Conservation (phyloP, 2,113 vertebrate genomes). For the Cyanoderma ruficeps region DNA sequence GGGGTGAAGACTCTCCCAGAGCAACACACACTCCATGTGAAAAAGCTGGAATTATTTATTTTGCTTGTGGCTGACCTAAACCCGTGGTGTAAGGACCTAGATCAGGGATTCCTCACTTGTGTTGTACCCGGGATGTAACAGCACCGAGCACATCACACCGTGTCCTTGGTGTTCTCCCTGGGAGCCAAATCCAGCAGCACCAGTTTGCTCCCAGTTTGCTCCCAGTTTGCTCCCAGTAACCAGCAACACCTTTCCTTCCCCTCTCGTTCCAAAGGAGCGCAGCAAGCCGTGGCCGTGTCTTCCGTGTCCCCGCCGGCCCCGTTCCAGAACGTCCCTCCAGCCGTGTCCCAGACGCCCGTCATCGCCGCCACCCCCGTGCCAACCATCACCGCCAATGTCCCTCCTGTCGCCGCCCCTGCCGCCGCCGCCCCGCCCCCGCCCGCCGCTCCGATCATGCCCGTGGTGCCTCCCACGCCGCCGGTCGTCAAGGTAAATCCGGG, state of each 20-base stretch:
- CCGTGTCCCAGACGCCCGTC: conserved; percentile 88
- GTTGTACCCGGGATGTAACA: not conserved
- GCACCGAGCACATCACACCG: not conserved
- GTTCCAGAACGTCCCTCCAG: conserved; percentile 83
- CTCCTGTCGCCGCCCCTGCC: conserved; percentile 72
- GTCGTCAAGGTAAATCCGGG: conserved; percentile 85
- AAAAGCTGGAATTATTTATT: not conserved
- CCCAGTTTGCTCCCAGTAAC: not conserved
- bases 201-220: not conserved
- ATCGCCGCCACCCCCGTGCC: conserved; percentile 91
- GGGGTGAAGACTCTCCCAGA: not conserved
- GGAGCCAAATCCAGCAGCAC: not conserved
- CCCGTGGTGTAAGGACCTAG: not conserved
- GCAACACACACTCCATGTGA: not conserved
- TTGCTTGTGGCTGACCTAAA: not conserved
- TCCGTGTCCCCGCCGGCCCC: conserved; percentile 85
- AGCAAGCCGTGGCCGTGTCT: conserved; percentile 83
- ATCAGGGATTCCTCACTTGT: not conserved
- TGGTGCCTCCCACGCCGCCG: conserved; percentile 88
- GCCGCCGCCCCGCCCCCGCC: conserved; percentile 71
- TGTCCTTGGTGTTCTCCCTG: not conserved
- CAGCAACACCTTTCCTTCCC: not conserved
- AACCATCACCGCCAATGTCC: conserved; percentile 81
- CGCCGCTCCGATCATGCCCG: conserved; percentile 76
- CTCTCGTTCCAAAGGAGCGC: conserved; percentile 65